phyloP scores from a whole-genome alignment of 2,797 vertebrate species.

The Pseudomugil tenellus region DNA sequence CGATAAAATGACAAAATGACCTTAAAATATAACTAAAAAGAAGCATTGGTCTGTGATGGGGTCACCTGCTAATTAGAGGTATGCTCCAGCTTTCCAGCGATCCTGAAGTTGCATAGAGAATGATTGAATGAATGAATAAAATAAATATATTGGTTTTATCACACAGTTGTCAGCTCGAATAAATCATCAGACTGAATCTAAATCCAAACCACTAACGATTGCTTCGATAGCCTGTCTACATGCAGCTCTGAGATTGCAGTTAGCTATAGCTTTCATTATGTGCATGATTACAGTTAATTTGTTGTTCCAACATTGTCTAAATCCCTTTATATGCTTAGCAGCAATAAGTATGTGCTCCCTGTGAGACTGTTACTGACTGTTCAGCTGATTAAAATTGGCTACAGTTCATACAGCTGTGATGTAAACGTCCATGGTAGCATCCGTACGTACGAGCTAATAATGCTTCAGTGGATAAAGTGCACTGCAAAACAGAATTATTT shows the following conservation, averaged over 20 bases:
- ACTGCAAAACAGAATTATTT: slow-evolving; percentile 29
- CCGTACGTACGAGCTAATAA: slow-evolving; percentile 33
- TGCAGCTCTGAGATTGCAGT: slow-evolving; percentile 5
- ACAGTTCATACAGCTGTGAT: slow-evolving; percentile 18
- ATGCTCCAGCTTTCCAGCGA: too few relatives aligned
- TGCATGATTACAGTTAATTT: neutral
- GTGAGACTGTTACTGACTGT: slow-evolving; percentile 23
- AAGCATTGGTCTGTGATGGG: neutral
- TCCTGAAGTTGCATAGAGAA: too few relatives aligned
- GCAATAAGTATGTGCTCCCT: slow-evolving; percentile 2
- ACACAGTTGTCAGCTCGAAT: neutral
- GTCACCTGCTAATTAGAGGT: too few relatives aligned
- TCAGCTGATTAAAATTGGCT: slow-evolving; percentile 37
- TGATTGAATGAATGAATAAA: too few relatives aligned
- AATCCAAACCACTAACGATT: too few relatives aligned
- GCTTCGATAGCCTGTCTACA: neutral
- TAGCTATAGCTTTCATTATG: slow-evolving; percentile 12
- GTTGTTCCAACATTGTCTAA: slow-evolving; percentile 6
- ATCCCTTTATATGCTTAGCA: neutral
- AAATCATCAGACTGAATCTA: neutral
- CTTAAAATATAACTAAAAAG: neutral
- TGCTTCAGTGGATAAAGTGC: slow-evolving; percentile 29
- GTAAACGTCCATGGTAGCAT: slow-evolving; percentile 39
- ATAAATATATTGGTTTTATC: neutral
- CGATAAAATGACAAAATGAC: neutral